Evolutionary conservation across 64 coral and sea anemone genomes (phyloP), one percentile per base, ranked within the genome.

Genomic region (Montipora capricornis): DNA sequence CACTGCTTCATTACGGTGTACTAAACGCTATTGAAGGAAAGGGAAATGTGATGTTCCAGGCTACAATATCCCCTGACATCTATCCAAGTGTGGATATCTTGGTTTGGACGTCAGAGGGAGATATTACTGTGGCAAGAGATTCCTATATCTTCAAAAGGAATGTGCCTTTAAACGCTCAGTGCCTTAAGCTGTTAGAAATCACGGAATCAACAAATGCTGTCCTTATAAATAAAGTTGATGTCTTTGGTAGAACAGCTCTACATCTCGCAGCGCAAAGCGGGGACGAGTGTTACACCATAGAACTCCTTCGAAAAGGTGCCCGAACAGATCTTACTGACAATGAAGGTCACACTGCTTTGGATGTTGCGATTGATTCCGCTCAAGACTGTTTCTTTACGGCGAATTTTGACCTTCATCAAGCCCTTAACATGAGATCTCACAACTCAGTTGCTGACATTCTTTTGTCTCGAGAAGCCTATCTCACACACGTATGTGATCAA

Each of bases 221-320:
- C 2, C 11, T 64, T 50, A 5, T 89, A 15, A 76, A 94, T 16
- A 44, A 58, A 16, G 16, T 3, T 0, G 80, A 90, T 6, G 15
- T 47, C 13, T 11, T 4, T 17, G 87, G 93, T 9, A 50, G 44
- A 61, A 94, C 44, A 19, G 29, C 71, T 16, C 12, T 94, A 20
- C 93, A 94, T 52, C 13, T 90, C 83, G 93, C 93, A 16, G 87
- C 87, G 8, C 5, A 76, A 83, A 62, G 49, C 68, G 87, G 64
- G 7, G 58, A 82, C 20, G 87, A 82, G n/a, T 89, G 62, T 80
- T 29, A 3, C 60, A 46, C 26, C 19, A 75, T 47, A 12, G 1
- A 55, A 0, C 49, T 59, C 16, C 50, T 73, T 5, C 1, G 7
- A 83, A 76, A 46, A 20, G 16, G 47, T 1, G 60, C 67, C 5